These are phyloP conservation scores for Polypedilum pembai DNA, from an alignment of 1,140 invertebrate species.

Conservation along the genomic window DNA sequence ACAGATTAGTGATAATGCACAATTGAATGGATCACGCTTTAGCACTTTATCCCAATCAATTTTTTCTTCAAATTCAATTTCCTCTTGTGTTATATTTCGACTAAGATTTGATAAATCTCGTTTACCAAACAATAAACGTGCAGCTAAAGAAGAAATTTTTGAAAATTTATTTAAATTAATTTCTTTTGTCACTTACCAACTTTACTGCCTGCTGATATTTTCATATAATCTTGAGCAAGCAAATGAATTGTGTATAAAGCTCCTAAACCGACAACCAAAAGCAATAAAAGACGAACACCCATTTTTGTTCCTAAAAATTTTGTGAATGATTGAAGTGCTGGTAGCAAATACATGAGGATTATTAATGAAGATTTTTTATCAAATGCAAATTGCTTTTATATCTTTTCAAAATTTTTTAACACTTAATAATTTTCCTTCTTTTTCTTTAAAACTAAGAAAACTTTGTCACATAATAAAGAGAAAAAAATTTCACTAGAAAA, in stretches of 20 bases:
- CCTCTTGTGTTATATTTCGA: conserved; percentile 12
- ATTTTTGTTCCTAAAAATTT: neutral
- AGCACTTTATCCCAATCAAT: conserved; percentile 42
- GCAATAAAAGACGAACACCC: conserved; percentile 37
- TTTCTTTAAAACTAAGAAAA: neutral
- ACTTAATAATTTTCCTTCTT: too few species aligned
- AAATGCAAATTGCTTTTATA: neutral
- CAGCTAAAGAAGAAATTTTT: neutral
- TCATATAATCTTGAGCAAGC: conserved; percentile 45
- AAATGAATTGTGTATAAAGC: conserved; percentile 47
- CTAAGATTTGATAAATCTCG: neutral
- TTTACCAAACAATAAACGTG: neutral
- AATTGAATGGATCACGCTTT: conserved; percentile 41
- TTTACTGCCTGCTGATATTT: conserved; percentile 39
- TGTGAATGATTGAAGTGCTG: neutral
- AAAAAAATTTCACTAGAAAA: neutral
- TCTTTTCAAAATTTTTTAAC: neutral
- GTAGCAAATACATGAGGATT: neutral
- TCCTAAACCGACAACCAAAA: conserved; percentile 43
- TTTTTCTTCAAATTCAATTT: conserved; percentile 25
- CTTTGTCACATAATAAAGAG: neutral
- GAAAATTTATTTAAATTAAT: neutral
- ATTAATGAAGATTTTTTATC: neutral
- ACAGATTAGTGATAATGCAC: conserved; percentile 41
- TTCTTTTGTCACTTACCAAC: conserved; percentile 24